Evolutionary conservation across 2,797 vertebrate species (phyloP).

Genomic region (Meda fulgida): DNA sequence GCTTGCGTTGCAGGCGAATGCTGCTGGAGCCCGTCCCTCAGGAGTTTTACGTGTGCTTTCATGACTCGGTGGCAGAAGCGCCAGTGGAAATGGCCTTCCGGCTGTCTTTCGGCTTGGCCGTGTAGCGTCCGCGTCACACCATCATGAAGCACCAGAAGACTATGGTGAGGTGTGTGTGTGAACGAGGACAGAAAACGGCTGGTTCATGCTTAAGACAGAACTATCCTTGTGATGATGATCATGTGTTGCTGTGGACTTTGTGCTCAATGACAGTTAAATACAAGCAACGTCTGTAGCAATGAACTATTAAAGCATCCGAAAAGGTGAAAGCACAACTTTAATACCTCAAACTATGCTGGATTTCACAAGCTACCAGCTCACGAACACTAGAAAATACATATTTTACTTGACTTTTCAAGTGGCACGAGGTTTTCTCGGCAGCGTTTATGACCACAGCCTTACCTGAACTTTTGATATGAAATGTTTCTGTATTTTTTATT

Average conservation of each 20-base stretch:
- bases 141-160: background rate
- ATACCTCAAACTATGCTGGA: slow-evolving; percentile 50
- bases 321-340: slow-evolving; percentile 37
- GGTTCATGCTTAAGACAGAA: background rate
- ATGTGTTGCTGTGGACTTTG: background rate
- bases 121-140: slow-evolving; percentile 65
- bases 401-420: slow-evolving; percentile 5
- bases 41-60: slow-evolving; percentile 96
- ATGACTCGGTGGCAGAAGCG: slow-evolving; percentile 92
- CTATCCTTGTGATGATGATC: background rate
- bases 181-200: background rate
- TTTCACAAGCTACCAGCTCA: slow-evolving; percentile 10
- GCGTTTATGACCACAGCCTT: slow-evolving; percentile 9
- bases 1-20: slow-evolving; percentile 82
- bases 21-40: slow-evolving; percentile 90
- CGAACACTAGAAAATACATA: background rate
- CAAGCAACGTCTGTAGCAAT: background rate
- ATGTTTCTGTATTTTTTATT: slow-evolving; percentile 57
- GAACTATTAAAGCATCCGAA: background rate
- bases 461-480: background rate
- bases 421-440: background rate
- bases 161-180: background rate
- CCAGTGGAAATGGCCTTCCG: slow-evolving; percentile 95
- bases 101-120: slow-evolving; percentile 88
- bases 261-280: background rate